Base-by-base conservation (phyloP, 2,113 vertebrate species). In the Centropristis striata region DNA sequence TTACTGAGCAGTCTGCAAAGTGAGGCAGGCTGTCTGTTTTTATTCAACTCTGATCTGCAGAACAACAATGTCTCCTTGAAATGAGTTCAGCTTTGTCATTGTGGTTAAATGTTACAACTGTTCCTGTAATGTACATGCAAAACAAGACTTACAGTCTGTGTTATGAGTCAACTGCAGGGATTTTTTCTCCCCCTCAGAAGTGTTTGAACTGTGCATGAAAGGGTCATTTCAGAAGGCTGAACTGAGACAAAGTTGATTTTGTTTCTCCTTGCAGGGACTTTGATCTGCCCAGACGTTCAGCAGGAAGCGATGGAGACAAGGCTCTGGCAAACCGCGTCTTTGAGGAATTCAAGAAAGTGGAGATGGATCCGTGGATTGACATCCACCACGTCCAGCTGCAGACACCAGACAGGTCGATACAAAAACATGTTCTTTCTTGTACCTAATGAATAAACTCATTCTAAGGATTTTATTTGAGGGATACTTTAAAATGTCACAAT, bases 301-400 rank as follows among this genome's bases (percentile, higher is more conserved):
- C 98, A 46, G 98, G 97, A 55, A 95, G 92, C 54, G 10, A 1
- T 0, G 93, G 86, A 42, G 98, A 99, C 72, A 78, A 72, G 10
- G 4, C 0, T 0, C 54, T 94, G 72, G 97, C 70, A 3, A 78
- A 71, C 27, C 28, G 44, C 25, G 55, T 99, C 67, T 84, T 93
- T 27, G 39, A 90, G 0, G n/a, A 86, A 14, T 97, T 98, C 25
- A 64, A 0, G n/a, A 51, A n/a, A 0, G 90, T 90, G 25, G 23
- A 36, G 10, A 86, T 98, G 92, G 57, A 92, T 2, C 92, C 95
- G 1, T 98, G 98, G 98, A 92, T 75, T 0, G 96, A 96, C 74
- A 86, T 93, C 55, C 97, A 99, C 87, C 95, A 94, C 2, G 87
- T 99, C 53, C 96, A 93, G 83, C 92, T 99, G 86, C 98, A 95